A percentile compares a stretch with the other conserved stretches of the same genome.
Conservation (phyloP, 1,140 invertebrate genomes). For the Drosophila tani region DNA sequence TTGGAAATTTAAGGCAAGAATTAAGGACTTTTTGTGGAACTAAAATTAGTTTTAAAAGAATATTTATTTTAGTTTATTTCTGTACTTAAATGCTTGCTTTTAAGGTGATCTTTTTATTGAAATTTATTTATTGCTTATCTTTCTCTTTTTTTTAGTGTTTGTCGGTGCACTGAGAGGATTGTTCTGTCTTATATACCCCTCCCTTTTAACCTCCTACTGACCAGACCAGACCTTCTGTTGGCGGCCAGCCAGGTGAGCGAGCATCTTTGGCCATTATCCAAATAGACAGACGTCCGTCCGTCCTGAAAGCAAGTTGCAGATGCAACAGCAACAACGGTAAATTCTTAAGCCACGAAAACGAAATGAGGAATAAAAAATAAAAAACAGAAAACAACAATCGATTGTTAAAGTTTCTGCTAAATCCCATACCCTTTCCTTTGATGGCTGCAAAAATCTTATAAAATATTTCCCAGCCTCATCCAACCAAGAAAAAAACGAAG, state of each 20-base stretch:
- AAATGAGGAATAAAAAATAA: not conserved
- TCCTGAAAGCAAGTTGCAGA: not conserved
- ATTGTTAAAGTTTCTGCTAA: constrained; percentile 30
- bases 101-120: not conserved
- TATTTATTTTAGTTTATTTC: too few relatives aligned
- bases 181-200: not conserved
- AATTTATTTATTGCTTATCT: not conserved
- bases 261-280: constrained; percentile 37
- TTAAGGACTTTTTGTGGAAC: not conserved
- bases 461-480: constrained; percentile 1
- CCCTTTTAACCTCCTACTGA: constrained; percentile 9
- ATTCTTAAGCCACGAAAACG: constrained; percentile 19
- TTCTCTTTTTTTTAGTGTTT: not conserved
- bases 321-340: constrained; percentile 11
- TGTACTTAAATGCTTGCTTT: not conserved
- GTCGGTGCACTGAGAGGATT: not conserved
- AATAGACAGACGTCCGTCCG: constrained; percentile 24
- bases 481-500: not conserved
- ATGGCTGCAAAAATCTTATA: constrained; percentile 28
- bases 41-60: not conserved
- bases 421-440: constrained; percentile 1
- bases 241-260: constrained; percentile 1
- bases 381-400: constrained; percentile 10
- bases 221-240: not conserved
- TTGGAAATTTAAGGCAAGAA: too few relatives aligned